phyloP scores from a whole-genome alignment of 2,888 invertebrate species.

The Rhingia campestris region DNA sequence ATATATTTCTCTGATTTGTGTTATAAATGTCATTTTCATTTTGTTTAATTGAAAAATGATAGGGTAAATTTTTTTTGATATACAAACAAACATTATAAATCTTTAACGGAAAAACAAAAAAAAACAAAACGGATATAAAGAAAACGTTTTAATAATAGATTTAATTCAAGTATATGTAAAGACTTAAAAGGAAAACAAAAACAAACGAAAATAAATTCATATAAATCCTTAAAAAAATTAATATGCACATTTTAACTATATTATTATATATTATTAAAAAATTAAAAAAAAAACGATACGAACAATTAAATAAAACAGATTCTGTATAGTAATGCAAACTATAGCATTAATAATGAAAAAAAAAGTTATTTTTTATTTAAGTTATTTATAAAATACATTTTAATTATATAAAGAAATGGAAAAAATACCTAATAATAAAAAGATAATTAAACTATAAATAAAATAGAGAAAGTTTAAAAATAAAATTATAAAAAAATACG shows the following conservation, averaged over 20 bases:
- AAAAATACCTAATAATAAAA: constrained; percentile 18
- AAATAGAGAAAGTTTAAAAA: constrained; percentile 49
- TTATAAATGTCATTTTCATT: constrained; percentile 10
- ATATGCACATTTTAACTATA: constrained; percentile 58
- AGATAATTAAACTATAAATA: constrained; percentile 52
- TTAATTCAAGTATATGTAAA: constrained; percentile 27
- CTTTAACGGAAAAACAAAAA: background rate
- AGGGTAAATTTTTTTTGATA: background rate
- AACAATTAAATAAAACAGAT: constrained; percentile 33
- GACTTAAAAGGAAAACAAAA: constrained; percentile 16
- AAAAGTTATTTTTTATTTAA: constrained; percentile 66
- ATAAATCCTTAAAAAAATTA: constrained; percentile 37
- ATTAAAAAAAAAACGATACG: constrained; percentile 1
- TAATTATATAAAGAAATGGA: constrained; percentile 44
- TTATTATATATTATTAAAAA: constrained; percentile 28
- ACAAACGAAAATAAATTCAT: constrained; percentile 27
- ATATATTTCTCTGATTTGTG: constrained; percentile 1
- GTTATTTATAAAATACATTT: constrained; percentile 59
- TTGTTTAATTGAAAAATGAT: background rate
- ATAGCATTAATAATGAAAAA: constrained; percentile 36
- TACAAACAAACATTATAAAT: background rate
- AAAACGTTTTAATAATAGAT: constrained; percentile 4
- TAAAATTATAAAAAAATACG: constrained; percentile 18
- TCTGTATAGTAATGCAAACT: constrained; percentile 58
- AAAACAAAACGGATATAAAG: background rate